phyloP scores from a whole-genome alignment of 2,797 vertebrate genomes.

The Peromyscus eremicus region DNA sequence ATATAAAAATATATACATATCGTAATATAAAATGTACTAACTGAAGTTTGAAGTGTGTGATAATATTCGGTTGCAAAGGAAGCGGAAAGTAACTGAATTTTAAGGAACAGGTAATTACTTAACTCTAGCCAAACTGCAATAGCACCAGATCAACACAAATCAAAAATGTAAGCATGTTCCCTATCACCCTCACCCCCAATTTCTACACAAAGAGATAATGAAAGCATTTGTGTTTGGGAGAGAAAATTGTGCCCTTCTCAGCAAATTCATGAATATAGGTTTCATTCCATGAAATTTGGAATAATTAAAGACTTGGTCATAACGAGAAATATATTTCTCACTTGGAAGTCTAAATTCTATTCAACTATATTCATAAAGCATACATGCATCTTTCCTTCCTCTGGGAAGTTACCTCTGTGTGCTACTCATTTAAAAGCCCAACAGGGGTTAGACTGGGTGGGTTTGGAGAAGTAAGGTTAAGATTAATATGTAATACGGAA shows the following conservation, averaged over 20 bases:
- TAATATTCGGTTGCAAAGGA: conserved; percentile 47
- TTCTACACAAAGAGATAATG: neutral
- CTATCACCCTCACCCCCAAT: neutral
- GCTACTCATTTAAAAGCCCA: neutral
- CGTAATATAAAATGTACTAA: conserved; percentile 14
- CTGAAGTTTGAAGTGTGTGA: conserved; percentile 34
- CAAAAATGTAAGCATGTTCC: neutral
- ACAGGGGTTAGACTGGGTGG: neutral
- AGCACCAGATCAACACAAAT: neutral
- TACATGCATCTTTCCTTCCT: neutral
- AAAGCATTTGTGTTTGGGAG: conserved; percentile 49
- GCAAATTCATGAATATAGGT: conserved; percentile 4
- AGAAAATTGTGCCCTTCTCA: neutral
- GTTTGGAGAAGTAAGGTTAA: neutral
- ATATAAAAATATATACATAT: conserved; percentile 30
- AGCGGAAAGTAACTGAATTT: conserved; percentile 45
- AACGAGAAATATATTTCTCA: neutral
- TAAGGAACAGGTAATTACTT: conserved; percentile 33
- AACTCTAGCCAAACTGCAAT: conserved; percentile 25
- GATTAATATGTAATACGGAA: neutral
- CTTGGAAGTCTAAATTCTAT: conserved; percentile 52
- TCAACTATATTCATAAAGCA: conserved; percentile 7
- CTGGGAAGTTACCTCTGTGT: neutral
- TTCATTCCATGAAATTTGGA: conserved; percentile 34
- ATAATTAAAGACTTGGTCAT: conserved; percentile 8